These are phyloP conservation scores for Microhierax caerulescens DNA, from an alignment of 2,797 vertebrate genomes.

Conservation along the genomic window DNA sequence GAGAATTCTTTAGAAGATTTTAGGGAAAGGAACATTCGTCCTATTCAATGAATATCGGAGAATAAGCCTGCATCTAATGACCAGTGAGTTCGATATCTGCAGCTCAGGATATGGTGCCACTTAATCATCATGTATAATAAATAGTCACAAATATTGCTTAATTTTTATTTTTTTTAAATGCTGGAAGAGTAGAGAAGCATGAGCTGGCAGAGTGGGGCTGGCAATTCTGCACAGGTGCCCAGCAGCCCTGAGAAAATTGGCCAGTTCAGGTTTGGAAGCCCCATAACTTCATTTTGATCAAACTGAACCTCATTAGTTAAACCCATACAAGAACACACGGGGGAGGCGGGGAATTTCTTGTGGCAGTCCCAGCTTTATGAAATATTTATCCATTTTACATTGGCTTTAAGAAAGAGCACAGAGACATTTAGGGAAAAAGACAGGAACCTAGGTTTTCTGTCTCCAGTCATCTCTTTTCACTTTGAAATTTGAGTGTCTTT, in stretches of 20 bases:
- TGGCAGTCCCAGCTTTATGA: not conserved
- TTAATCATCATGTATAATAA: not conserved
- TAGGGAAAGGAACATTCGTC: not conserved
- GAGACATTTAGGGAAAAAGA: not conserved
- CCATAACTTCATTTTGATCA: not conserved
- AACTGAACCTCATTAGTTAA: not conserved
- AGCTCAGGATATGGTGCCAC: not conserved
- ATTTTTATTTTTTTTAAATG: not conserved
- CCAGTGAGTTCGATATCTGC: not conserved
- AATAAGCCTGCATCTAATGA: not conserved
- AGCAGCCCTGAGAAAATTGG: not conserved
- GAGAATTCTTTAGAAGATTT: not conserved
- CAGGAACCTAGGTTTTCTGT: not conserved
- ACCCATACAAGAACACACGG: fast-evolving
- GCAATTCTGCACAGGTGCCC: not conserved
- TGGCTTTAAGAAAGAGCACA: not conserved
- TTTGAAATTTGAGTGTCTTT: not conserved
- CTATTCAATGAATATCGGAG: not conserved
- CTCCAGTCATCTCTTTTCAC: not conserved
- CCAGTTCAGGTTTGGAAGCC: not conserved
- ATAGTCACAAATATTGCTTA: not conserved
- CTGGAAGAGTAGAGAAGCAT: not conserved
- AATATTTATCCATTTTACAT: not conserved
- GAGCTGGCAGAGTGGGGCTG: not conserved
- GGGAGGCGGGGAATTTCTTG: not conserved